These are phyloP conservation scores for Odobenus rosmarus DNA, from an alignment of 2,113 vertebrate species.

Conservation along the genomic window DNA sequence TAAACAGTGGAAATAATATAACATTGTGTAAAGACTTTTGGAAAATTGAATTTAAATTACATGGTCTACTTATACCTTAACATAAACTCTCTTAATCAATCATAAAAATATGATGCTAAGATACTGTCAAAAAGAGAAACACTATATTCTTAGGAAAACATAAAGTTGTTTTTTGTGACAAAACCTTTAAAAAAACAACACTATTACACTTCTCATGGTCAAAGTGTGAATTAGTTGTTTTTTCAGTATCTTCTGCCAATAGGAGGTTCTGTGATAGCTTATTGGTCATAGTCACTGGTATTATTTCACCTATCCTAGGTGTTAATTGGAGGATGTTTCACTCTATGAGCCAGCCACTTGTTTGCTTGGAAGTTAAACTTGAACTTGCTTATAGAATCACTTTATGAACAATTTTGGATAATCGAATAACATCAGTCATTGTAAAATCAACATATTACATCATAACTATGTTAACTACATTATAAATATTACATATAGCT, in stretches of 20 bases:
- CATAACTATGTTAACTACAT: not conserved
- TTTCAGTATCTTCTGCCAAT: not conserved
- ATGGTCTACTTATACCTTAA: not conserved
- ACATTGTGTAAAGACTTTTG: not conserved
- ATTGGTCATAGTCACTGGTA: not conserved
- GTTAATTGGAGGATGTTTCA: not conserved
- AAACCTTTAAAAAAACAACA: not conserved
- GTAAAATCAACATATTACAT: not conserved
- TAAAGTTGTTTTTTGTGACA: not conserved
- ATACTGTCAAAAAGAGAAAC: not conserved
- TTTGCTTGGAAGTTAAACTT: not conserved
- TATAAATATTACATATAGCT: not conserved
- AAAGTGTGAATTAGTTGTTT: constrained; percentile 21
- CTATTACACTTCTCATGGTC: not conserved
- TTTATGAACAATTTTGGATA: not conserved
- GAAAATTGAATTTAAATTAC: not conserved
- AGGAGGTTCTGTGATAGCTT: not conserved
- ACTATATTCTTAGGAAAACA: not conserved
- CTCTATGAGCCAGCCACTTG: not conserved
- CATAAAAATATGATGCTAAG: not conserved
- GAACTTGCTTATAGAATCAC: not conserved
- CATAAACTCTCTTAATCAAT: not conserved
- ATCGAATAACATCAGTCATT: not conserved
- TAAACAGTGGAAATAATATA: not conserved
- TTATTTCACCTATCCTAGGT: not conserved